Conservation (phyloP, 2,888 invertebrate genomes). For the Pheosia gnoma region DNA sequence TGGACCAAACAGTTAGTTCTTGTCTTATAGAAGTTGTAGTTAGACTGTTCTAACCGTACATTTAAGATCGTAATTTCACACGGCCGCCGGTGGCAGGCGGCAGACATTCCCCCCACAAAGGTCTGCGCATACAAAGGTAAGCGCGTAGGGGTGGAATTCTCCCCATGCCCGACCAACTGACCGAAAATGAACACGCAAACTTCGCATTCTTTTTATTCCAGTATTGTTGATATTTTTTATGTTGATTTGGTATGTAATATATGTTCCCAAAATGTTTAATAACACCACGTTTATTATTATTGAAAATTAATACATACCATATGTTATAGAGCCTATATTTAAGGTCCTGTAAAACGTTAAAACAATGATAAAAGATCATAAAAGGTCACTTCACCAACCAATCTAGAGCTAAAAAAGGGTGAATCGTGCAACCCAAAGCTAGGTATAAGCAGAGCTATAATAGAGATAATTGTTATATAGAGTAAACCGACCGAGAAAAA, state of each 20-base stretch:
- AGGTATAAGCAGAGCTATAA: too few species aligned
- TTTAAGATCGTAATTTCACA: constrained; percentile 18
- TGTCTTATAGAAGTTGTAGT: background rate
- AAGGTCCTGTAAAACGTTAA: too few species aligned
- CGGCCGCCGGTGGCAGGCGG: constrained; percentile 18
- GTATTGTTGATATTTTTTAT: background rate
- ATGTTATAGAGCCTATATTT: background rate
- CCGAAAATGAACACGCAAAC: constrained; percentile 16
- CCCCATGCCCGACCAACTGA: constrained; percentile 5
- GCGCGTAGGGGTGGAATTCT: constrained; percentile 17
- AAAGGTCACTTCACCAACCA: too few species aligned
- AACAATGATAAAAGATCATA: too few species aligned
- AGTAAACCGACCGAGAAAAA: too few species aligned
- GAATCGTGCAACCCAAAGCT: too few species aligned
- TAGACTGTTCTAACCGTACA: background rate
- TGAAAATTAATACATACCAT: background rate
- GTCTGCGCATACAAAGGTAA: constrained; percentile 19
- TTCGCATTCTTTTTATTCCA: background rate
- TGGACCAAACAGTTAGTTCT: background rate
- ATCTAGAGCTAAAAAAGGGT: too few species aligned
- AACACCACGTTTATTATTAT: too few species aligned
- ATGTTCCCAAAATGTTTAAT: too few species aligned
- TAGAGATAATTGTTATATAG: too few species aligned
- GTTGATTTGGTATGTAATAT: too few species aligned
- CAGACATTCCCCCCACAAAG: constrained; percentile 3